phyloP scores from a whole-genome alignment of 2,113 vertebrate species.

The Dermatemys mawii region DNA sequence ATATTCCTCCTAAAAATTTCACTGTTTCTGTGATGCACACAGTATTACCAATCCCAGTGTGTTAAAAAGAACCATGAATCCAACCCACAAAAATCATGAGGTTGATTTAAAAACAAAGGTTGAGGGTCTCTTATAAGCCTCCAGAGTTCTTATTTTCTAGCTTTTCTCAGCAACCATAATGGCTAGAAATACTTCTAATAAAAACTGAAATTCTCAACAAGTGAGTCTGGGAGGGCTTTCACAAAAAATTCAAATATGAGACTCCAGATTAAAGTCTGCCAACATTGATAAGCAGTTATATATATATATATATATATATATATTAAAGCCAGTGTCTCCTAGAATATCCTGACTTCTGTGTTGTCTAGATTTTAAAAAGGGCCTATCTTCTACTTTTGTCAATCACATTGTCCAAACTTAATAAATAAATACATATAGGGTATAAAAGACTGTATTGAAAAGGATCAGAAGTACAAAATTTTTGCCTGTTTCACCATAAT shows the following conservation, averaged over 20 bases:
- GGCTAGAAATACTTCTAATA: no score
- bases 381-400: background rate
- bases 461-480: no score
- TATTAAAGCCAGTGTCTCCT: background rate
- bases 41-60: background rate
- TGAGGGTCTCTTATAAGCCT: background rate
- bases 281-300: background rate
- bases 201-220: no score
- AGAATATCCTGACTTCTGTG: background rate
- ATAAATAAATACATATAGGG: no score
- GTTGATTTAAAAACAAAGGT: background rate
- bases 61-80: background rate
- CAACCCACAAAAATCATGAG: background rate
- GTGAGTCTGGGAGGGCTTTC: background rate
- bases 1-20: background rate
- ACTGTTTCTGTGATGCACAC: background rate
- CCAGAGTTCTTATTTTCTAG: background rate
- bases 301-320: background rate
- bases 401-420: no score
- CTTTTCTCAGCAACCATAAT: no score
- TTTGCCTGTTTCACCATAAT: no score
- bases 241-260: background rate
- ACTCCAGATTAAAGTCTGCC: background rate
- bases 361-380: no score
- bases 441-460: no score